Evolutionary conservation across 1,140 invertebrate species (phyloP), one percentile per base, ranked within the genome.

Genomic region (Ridgeia piscesae): DNA sequence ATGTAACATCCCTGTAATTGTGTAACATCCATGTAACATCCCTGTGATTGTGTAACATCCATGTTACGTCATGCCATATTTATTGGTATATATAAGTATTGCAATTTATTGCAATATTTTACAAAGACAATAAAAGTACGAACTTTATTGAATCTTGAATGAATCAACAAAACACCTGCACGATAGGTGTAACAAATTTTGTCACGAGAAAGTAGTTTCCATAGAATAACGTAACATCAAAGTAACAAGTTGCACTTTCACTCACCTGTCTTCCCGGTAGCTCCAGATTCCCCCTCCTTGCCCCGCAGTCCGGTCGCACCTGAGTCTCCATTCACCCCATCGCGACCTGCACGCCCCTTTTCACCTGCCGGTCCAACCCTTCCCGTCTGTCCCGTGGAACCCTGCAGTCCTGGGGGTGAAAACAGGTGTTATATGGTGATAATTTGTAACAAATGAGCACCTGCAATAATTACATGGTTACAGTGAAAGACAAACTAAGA

Each of bases 211-310:
- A 42, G 42, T 42, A 6, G 42, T 42, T 42, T 42, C 42, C 42
- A 42, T 11, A 11, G 42, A 42, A 42, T 42, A 42, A 42, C 11
- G 42, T 42, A 4, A 42, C 58, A 77, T 8, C 58, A 77, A 77
- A 14, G 58, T 17, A 77, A 77, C 58, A 77, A 34, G 89, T 33
- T 90, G 17, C 31, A 90, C 21, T 42, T 21, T 21, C 2, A 77
- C 0, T 21, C 58, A 77, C 58, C 58, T 90, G 89, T 90, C 34
- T 8, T 8, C 6, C 91, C 91, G 17, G 91, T 91, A 91, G 91
- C 91, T 91, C 93, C 93, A 77, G 92, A 90, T 11, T 35, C 88
- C 91, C 93, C 92, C 35, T 88, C 90, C 34, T n/a, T 21, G 27
- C 92, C 92, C 17, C 11, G 34, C 6, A 35, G 14, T 33, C 91